Conservation (phyloP, 2,797 vertebrate genomes). For the Acanthurus leucopareius region DNA sequence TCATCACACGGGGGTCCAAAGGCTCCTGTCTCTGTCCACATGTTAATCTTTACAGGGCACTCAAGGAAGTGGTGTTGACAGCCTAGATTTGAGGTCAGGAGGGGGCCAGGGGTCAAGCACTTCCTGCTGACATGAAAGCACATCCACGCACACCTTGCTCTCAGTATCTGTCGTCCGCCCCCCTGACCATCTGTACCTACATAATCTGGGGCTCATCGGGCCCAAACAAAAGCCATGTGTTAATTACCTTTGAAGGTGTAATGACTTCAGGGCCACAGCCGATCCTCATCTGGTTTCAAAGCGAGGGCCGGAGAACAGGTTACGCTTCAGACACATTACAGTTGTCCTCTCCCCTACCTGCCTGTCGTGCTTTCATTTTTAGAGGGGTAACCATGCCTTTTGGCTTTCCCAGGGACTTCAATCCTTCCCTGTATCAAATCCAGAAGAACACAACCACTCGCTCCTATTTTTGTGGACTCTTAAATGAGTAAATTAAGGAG, state of each 20-base stretch:
- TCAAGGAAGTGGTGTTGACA: slow-evolving; percentile 85
- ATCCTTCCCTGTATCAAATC: slow-evolving; percentile 43
- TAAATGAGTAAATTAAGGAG: slow-evolving; percentile 71
- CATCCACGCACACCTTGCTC: slow-evolving; percentile 86
- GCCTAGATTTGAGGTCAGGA: slow-evolving; percentile 83
- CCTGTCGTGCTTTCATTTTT: slow-evolving; percentile 57
- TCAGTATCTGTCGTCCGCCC: slow-evolving; percentile 77
- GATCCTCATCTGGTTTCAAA: slow-evolving; percentile 87
- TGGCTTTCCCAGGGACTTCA: slow-evolving; percentile 22
- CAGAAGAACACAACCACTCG: slow-evolving; percentile 45
- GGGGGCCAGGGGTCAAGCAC: slow-evolving; percentile 83
- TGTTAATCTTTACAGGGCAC: slow-evolving; percentile 85
- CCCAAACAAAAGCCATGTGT: slow-evolving; percentile 88
- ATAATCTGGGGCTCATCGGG: slow-evolving; percentile 84
- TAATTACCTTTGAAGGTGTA: slow-evolving; percentile 89
- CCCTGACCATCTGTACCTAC: slow-evolving; percentile 84
- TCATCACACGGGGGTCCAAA: slow-evolving; percentile 55
- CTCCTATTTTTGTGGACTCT: slow-evolving; percentile 60
- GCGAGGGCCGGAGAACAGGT: slow-evolving; percentile 78
- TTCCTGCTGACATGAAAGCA: slow-evolving; percentile 88
- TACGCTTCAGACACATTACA: slow-evolving; percentile 80
- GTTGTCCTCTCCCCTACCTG: slow-evolving; percentile 73
- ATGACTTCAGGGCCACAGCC: slow-evolving; percentile 83
- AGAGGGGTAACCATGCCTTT: slow-evolving; percentile 38
- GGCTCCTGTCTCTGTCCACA: slow-evolving; percentile 78